These are phyloP conservation scores for Drosophila paramelanica DNA, from an alignment of 2,888 invertebrate genomes.

Conservation along the genomic window DNA sequence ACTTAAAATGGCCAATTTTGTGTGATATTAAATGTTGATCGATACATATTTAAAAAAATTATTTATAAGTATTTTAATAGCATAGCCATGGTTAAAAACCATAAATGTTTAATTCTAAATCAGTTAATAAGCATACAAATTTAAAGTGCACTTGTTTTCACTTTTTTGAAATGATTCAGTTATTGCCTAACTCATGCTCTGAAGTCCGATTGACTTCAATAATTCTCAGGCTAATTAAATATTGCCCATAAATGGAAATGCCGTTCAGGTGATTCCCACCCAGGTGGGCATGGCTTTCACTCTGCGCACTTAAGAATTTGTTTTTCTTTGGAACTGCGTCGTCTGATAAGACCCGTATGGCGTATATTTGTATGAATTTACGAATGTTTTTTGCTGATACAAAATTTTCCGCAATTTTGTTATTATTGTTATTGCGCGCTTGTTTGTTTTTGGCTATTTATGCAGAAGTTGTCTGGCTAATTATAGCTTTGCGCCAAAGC, in stretches of 20 bases:
- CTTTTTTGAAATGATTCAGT: not conserved
- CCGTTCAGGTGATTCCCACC: slow-evolving; percentile 59
- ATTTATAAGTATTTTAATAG: slow-evolving; percentile 3
- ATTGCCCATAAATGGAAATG: slow-evolving; percentile 39
- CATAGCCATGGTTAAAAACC: not conserved
- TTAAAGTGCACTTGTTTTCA: too few relatives aligned
- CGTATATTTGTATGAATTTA: not conserved
- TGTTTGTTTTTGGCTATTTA: slow-evolving; percentile 38
- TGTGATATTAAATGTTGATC: too few relatives aligned
- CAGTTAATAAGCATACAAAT: too few relatives aligned
- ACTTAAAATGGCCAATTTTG: too few relatives aligned
- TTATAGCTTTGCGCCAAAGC: slow-evolving; percentile 46
- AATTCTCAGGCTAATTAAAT: slow-evolving; percentile 45
- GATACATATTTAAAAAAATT: too few relatives aligned
- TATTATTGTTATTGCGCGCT: slow-evolving; percentile 24
- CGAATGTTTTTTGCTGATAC: slow-evolving; percentile 28
- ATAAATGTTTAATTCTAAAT: too few relatives aligned
- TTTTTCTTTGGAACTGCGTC: slow-evolving; percentile 65
- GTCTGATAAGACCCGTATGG: slow-evolving; percentile 51
- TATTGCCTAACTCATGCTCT: not conserved
- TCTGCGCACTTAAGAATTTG: slow-evolving; percentile 35
- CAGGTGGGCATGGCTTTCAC: slow-evolving; percentile 5
- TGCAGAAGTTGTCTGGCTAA: slow-evolving; percentile 37
- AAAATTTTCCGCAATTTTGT: slow-evolving; percentile 29
- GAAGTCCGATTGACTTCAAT: slow-evolving; percentile 2